Evolutionary conservation across 1,140 invertebrate genomes (phyloP).

Genomic region (Apolygus lucorum): DNA sequence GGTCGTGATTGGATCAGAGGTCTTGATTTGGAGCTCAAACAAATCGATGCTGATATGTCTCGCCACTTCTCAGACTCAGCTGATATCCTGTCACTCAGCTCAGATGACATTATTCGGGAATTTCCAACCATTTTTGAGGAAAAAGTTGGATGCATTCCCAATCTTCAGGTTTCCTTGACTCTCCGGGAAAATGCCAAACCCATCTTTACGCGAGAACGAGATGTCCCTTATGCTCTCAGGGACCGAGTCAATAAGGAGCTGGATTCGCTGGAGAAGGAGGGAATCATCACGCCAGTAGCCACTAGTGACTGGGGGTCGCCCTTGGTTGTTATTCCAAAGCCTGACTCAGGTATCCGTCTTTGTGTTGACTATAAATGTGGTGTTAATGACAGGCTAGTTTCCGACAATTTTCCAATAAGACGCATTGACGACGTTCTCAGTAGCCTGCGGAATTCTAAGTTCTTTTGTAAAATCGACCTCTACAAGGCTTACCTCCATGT

Average conservation of each 20-base stretch:
- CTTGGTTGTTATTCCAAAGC: not conserved
- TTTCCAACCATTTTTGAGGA: not conserved
- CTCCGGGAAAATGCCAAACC: not conserved
- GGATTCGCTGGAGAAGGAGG: too few species aligned
- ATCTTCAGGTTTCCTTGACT: not conserved
- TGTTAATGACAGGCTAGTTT: not conserved
- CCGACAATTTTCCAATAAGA: not conserved
- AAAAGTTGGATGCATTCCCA: not conserved
- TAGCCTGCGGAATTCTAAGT: not conserved
- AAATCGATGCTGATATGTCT: not conserved
- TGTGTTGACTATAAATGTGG: not conserved
- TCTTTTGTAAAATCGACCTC: not conserved
- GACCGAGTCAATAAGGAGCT: too few species aligned
- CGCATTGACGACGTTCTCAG: not conserved
- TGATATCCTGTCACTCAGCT: too few species aligned
- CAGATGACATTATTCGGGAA: slow-evolving; percentile 6
- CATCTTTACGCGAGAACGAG: not conserved
- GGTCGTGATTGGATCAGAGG: slow-evolving; percentile 7
- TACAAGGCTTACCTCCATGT: slow-evolving; percentile 7
- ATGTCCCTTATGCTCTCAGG: not conserved
- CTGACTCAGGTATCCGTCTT: not conserved
- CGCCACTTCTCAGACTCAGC: not conserved
- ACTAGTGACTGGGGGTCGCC: slow-evolving; percentile 7
- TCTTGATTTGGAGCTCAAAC: not conserved
- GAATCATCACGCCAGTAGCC: not conserved